Base-by-base conservation (phyloP, 2,888 invertebrate species). In the Chesias legatella region DNA sequence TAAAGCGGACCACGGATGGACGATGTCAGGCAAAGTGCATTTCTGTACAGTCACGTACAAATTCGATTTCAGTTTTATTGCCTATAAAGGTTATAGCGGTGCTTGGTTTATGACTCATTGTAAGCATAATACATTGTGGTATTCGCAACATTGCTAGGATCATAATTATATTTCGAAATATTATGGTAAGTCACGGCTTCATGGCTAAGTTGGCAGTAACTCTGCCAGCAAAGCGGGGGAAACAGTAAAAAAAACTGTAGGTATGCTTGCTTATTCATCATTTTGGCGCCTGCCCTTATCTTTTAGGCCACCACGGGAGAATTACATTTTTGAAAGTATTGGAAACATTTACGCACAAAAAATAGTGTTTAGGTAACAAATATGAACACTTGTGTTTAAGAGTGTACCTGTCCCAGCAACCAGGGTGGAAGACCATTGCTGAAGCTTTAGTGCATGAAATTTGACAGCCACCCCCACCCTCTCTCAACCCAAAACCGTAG, bases 1-100 rank as follows among this genome's bases (percentile, higher is more conserved):
- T 86, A 85, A 84, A 81, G 67, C 76, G 71, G 63, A 69, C 77
- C 71, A 73, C 73, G 73, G 75, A 74, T 77, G 79, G 68, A 61
- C 70, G 59, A 66, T 68, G 73, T 73, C 67, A 63, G 56, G 60
- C 53, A 61, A 59, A 67, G 75, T 80, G 81, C 78, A 79, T 67
- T 43, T 66, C 51, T 28, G 74, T 74, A 75, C 77, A 72, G 58
- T 76, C 72, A 64, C 48, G 62, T 55, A 62, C 65, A 58, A 52
- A 60, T 48, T 51, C 49, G 50, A 48, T 45, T 49, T 39, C 34
- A 37, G 44, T 36, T 51, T 54, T 49, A 49, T 44, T 45, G 43
- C 10, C 42, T 9, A 33, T 53, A 50, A 50, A 50, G 41, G 41
- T 48, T 46, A 48, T 46, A 27, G 39, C 27, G 42, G 38, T 34